Base-by-base conservation (phyloP, 2,888 invertebrate genomes). In the Drosophila pseudotakahashii region DNA sequence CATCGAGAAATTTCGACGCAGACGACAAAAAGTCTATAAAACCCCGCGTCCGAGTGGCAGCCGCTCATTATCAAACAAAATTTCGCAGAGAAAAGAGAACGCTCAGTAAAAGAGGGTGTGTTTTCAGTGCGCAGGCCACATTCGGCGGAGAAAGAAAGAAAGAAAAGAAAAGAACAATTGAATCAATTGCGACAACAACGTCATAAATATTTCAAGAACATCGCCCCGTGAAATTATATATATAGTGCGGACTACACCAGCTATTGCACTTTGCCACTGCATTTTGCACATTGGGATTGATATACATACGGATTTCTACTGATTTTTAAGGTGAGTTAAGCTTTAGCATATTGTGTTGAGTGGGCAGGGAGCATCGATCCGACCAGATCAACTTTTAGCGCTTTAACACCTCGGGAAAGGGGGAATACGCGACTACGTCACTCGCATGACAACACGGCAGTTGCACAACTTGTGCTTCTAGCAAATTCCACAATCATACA, bases 391-490 rank as follows among this genome's bases (percentile, higher is more conserved):
- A 7, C 30, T 30, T 30, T 30, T 30, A 30, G 2, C 7, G 30
- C 30, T 3, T 7, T 30, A 30, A 30, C 30, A 7, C 30, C 30
- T 7, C 7, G 30, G 2, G 30, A 30, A 30, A 7, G 7, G 7
- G 7, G 30, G 30, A 30, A 30, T 30, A 7, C 30, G 30, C 79
- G 36, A 45, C 77, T 63, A 70, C 77, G 64, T 76, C 79, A 73
- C 52, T 60, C 70, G 45, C 61, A 47, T 78, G 85, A 84, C 85
- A 84, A 79, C 85, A 81, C 79, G 66, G 54, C 79, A 78, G 41
- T 59, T 85, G 84, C 84, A 85, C 84, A 85, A 85, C 87, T 74
- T 47, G 66, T 69, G 78, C 66, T 84, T 85, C 84, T 85, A 86
- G 84, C 76, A 85, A 67, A 64, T 85, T 85, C 84, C 74, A 88